Evolutionary conservation across 2,113 vertebrate species (phyloP), one percentile per base, ranked within the genome.

Genomic region (Silurus glanis): DNA sequence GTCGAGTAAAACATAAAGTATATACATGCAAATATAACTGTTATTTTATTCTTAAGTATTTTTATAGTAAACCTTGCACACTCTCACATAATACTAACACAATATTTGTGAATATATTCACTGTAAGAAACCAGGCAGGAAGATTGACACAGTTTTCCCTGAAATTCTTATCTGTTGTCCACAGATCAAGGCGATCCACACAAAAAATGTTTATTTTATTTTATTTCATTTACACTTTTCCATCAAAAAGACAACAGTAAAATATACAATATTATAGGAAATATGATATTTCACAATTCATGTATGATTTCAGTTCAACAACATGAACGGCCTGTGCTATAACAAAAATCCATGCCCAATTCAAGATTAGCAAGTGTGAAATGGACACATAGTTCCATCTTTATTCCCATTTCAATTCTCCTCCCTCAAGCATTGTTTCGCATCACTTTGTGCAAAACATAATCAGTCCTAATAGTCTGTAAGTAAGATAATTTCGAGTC

Each of bases 251-350:
- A 59, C 82, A 71, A 4, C 67, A 74, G n/a, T 37, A 58, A 45
- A 45, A 64, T n/a, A 28, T 51, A 72, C 9, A 47, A 19, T 0
- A 47, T 28, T 14, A 9, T 3, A 47, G 56, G 37, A 37, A 61
- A 58, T 9, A 72, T 74, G 19, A 64, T 58, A 59, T 76, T 84
- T 53, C 7, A 62, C 58, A 84, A 37, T 78, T 37, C n/a, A 55
- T 25, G 51, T 45, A 62, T 8, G 14, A 84, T n/a, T 75, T 23
- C 47, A 84, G 23, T 19, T 37, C 6, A 66, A 14, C 23, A 28
- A 21, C 23, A n/a, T 5, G n/a, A 3, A 84, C 13, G 49, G 49
- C 17, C 25, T 81, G 62, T 28, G 37, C 58, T 47, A 49, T 28
- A 61, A 49, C 59, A 14, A n/a, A 69, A 47, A 45, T 47, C 21